A percentile compares a stretch with the other conserved stretches of the same genome.
Conservation (phyloP, 37 sponge, comb jelly and placozoan species). For the Haliclona indistincta region DNA sequence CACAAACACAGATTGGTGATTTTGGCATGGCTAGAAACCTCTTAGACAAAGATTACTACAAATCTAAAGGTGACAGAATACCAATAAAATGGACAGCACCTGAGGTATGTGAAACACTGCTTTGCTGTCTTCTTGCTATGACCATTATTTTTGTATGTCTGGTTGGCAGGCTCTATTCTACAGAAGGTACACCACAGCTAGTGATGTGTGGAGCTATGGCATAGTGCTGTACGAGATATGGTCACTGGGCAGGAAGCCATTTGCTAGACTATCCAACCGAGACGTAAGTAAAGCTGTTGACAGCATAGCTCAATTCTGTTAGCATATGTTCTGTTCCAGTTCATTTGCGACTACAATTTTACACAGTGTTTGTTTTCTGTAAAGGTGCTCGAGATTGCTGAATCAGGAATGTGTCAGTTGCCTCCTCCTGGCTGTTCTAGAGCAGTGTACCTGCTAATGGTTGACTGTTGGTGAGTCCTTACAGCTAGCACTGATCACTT, state of each 20-base stretch:
- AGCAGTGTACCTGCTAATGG: conserved; percentile 30
- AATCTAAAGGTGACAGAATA: conserved; percentile 37
- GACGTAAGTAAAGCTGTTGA: conserved; percentile 17
- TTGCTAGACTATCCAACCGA: background rate
- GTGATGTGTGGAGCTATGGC: conserved; percentile 61
- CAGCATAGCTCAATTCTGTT: background rate
- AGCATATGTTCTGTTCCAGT: background rate
- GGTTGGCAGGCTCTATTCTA: conserved; percentile 12
- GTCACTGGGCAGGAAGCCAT: conserved; percentile 34
- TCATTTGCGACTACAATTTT: background rate
- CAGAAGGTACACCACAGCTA: conserved; percentile 29
- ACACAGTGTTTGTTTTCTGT: background rate
- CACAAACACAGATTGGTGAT: conserved; percentile 49
- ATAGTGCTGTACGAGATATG: conserved; percentile 46
- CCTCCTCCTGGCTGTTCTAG: conserved; percentile 24
- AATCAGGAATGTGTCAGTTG: conserved; percentile 14
- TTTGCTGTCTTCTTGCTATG: background rate
- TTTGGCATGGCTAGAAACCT: conserved; percentile 75
- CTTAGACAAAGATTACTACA: conserved; percentile 47
- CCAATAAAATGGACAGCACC: conserved; percentile 86
- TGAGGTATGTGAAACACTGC: conserved; percentile 46
- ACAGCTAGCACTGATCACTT: too few relatives aligned
- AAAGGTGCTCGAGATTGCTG: background rate
- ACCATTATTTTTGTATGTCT: background rate
- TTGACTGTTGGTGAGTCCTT: conserved; percentile 43